phyloP scores from a whole-genome alignment of 2,113 vertebrate genomes.

The Carassius auratus region DNA sequence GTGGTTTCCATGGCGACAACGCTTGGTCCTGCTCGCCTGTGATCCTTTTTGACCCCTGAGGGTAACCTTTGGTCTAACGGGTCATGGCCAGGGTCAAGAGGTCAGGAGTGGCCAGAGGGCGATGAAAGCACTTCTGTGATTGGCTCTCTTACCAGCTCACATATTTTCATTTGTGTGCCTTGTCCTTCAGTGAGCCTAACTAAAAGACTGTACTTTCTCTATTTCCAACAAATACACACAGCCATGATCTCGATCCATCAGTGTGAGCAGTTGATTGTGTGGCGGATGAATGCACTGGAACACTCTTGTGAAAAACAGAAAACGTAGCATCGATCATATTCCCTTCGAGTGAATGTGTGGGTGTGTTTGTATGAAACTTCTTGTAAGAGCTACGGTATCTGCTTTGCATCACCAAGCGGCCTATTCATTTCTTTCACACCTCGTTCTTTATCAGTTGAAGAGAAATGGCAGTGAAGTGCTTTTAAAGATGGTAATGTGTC shows the following conservation, averaged over 20 bases:
- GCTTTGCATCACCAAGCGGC: neutral
- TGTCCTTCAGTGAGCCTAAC: neutral
- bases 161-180: conserved; percentile 51
- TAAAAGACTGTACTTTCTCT: neutral
- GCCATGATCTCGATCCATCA: neutral
- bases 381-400: conserved; percentile 11
- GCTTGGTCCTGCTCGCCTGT: conserved; percentile 65
- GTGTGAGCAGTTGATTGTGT: neutral
- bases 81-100: conserved; percentile 75
- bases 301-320: conserved; percentile 8
- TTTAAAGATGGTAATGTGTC: conserved; percentile 39
- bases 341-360: neutral
- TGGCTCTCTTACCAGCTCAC: conserved; percentile 66
- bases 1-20: conserved; percentile 73
- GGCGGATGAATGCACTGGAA: conserved; percentile 48
- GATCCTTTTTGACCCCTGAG: conserved; percentile 69
- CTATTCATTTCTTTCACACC: conserved; percentile 43
- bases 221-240: neutral
- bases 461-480: conserved; percentile 26
- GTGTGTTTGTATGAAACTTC: conserved; percentile 24
- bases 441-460: conserved; percentile 14
- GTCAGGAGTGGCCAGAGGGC: conserved; percentile 76
- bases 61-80: conserved; percentile 75
- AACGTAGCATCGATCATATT: conserved; percentile 25
- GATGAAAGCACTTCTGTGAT: conserved; percentile 75